Base-by-base conservation (phyloP, 2,113 vertebrate species). In the Caranx ignobilis region DNA sequence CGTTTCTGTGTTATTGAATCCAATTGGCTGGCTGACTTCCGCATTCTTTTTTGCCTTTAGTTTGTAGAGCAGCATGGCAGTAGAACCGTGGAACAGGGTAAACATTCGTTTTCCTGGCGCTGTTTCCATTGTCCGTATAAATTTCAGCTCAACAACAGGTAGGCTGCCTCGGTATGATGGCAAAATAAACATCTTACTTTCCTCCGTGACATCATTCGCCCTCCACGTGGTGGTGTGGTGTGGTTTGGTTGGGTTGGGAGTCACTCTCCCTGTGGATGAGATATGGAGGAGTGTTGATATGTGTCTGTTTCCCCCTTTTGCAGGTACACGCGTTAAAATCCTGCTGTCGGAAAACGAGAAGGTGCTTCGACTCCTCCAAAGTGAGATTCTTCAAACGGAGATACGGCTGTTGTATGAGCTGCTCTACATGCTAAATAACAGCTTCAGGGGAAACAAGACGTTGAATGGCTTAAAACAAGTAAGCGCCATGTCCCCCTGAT, bases 391-490 rank as follows among this genome's bases (percentile, higher is more conserved):
- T 4, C 91, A 93, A 48, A 93, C 93, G 19, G 95, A 96, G 74
- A 52, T 94, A 1, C 84, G 92, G 3, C 56, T 95, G 8, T 79
- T 96, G 0, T 93, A 94, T 45, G 88, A 92, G 54, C 73, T 95
- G 45, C 79, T 95, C 12, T 89, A 94, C 71, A 34, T 89, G 31
- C 75, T 92, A 0, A 87, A 91, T 21, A 93, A 95, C 88, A 89
- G 88, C 68, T 79, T 48, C 26, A 88, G 88, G 26, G 87, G 87
- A 43, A 94, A 94, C 89, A 94, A 88, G 84, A 92, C 95, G 0
- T 94, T 91, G 64, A 89, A 90, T 21, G 90, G 70, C 0, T 19
- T 95, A 21, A 90, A 95, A 63, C 95, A 94, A 94, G 95, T 95
- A 11, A 87, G 75, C 1, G 37, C 45, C 32, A 18, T 12, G 11